phyloP scores from a whole-genome alignment of 2,113 vertebrate species.

The Seriola rivoliana region DNA sequence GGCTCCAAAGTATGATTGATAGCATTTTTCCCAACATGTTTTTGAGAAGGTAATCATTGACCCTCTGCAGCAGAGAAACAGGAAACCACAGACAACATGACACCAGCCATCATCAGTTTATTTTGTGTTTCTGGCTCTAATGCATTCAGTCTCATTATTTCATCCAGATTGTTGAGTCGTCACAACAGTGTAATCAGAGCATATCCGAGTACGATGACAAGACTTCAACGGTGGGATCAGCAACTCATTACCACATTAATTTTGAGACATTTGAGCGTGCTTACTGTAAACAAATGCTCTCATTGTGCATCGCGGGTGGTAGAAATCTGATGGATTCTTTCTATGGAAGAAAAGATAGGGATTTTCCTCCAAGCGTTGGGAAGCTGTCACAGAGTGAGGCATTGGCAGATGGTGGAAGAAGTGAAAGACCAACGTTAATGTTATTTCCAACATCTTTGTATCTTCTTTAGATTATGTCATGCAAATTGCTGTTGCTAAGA shows the following conservation, averaged over 20 bases:
- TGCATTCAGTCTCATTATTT: conserved; percentile 35
- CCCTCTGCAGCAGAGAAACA: background rate
- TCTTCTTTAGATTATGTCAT: background rate
- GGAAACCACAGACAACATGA: conserved; percentile 23
- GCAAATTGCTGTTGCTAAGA: background rate
- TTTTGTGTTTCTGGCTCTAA: conserved; percentile 31
- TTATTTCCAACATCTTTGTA: background rate
- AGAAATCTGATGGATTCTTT: background rate
- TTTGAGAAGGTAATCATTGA: conserved; percentile 18
- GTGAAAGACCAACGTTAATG: background rate
- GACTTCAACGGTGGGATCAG: conserved; percentile 18
- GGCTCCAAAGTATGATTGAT: conserved; percentile 44
- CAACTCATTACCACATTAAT: conserved; percentile 39
- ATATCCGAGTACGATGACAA: background rate
- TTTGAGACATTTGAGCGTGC: conserved; percentile 9
- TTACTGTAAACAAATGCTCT: conserved; percentile 33
- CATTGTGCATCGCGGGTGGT: background rate
- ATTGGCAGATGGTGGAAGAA: conserved; percentile 23
- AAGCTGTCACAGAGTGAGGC: background rate
- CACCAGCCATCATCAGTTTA: conserved; percentile 38
- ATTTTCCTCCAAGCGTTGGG: background rate
- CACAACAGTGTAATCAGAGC: conserved; percentile 41
- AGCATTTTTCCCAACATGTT: conserved; percentile 6
- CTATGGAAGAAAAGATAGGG: background rate
- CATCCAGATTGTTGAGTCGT: conserved; percentile 26